Percentiles rank a stretch among this genome's conserved stretches.
These are phyloP conservation scores for Pomacea canaliculata DNA, from an alignment of 2,888 invertebrate species.

Conservation along the genomic window DNA sequence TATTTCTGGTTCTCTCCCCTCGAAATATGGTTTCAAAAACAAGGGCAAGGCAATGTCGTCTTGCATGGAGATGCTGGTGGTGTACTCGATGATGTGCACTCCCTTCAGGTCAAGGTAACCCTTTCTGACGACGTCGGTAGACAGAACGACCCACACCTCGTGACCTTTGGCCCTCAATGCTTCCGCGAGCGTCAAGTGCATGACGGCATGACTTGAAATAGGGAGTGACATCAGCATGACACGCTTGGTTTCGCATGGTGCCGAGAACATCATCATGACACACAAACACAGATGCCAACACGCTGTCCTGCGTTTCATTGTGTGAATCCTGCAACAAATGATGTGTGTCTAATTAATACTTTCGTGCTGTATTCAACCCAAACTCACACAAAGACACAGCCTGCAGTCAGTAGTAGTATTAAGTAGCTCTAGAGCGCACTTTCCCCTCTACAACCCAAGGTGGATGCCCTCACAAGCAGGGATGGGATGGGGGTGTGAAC, in stretches of 20 bases:
- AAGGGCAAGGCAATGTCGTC: not conserved
- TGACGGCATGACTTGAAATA: not conserved
- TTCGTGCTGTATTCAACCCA: too few relatives aligned
- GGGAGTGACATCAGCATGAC: conserved; percentile 1
- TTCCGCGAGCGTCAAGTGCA: not conserved
- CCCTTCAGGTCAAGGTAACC: not conserved
- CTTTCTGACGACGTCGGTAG: not conserved
- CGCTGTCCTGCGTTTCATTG: too few relatives aligned
- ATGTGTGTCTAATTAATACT: too few relatives aligned
- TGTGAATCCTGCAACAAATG: too few relatives aligned
- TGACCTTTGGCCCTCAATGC: not conserved
- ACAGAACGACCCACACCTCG: conserved; percentile 2
- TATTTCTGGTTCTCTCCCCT: not conserved
- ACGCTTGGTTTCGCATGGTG: not conserved
- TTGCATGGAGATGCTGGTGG: not conserved
- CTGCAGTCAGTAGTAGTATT: too few relatives aligned
- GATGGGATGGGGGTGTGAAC: too few relatives aligned
- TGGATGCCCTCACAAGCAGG: too few relatives aligned
- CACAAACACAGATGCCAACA: too few relatives aligned
- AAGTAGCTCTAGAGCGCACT: too few relatives aligned
- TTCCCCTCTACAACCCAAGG: too few relatives aligned
- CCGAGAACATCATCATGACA: too few relatives aligned
- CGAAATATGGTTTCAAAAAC: not conserved
- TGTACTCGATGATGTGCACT: conserved; percentile 6
- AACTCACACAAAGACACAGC: too few relatives aligned